Conservation (phyloP, 1,140 invertebrate species). For the Achatina immaculata region DNA sequence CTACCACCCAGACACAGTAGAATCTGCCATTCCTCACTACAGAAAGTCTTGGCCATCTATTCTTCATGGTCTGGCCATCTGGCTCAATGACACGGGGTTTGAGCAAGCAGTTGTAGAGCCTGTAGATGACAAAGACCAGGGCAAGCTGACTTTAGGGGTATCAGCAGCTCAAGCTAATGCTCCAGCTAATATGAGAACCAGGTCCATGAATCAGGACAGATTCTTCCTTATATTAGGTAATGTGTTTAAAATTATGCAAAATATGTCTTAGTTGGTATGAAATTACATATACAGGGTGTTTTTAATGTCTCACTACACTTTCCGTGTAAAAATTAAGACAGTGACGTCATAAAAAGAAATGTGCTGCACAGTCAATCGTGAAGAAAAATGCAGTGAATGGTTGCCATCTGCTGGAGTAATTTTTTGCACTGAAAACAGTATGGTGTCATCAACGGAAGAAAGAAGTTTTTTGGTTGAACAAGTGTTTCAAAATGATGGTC, state of each 20-base stretch:
- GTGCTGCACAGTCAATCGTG: no score
- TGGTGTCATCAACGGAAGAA: no score
- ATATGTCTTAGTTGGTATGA: no score
- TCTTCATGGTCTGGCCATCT: conserved; percentile 91
- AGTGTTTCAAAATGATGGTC: no score
- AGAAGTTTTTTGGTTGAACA: no score
- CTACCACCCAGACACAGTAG: conserved; percentile 95
- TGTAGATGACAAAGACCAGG: conserved; percentile 38
- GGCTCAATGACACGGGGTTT: conserved; percentile 78
- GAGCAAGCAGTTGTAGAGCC: conserved; percentile 50
- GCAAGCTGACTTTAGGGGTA: conserved; percentile 35
- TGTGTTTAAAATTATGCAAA: conserved; percentile 32
- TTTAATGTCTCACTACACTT: no score
- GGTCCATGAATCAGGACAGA: conserved; percentile 74
- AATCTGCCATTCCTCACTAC: conserved; percentile 92
- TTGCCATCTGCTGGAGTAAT: no score
- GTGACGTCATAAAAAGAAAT: no score
- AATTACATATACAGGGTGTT: no score
- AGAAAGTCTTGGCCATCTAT: conserved; percentile 93
- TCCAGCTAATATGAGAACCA: conserved; percentile 66
- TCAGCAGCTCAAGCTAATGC: conserved; percentile 52
- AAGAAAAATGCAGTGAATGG: no score
- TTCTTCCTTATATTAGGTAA: conserved; percentile 93
- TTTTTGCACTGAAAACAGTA: no score
- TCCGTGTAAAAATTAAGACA: no score